A percentile compares a stretch with the other conserved stretches of the same genome.
Conservation (phyloP, 2,113 vertebrate species). For the Tyrannus savana region DNA sequence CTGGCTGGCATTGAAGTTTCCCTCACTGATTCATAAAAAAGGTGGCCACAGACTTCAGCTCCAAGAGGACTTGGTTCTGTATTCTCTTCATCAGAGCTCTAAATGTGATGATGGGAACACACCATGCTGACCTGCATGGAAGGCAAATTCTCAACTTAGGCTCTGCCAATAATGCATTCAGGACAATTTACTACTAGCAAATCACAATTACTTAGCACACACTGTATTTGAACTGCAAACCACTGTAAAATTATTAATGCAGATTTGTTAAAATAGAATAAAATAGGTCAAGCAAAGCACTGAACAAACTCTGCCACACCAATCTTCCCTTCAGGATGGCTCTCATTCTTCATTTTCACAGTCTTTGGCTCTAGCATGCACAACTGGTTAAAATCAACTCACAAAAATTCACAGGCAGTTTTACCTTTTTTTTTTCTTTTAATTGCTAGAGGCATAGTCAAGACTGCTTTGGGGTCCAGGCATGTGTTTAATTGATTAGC, state of each 20-base stretch:
- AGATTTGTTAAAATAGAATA: not conserved
- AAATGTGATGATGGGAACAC: not conserved
- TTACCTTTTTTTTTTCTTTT: not conserved
- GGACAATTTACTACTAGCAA: not conserved
- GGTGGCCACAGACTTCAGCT: not conserved
- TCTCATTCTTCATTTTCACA: not conserved
- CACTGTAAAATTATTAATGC: not conserved
- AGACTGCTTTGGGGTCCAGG: not conserved
- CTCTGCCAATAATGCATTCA: not conserved
- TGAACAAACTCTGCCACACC: not conserved
- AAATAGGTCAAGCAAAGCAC: not conserved
- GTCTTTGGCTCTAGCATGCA: not conserved
- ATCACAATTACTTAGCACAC: not conserved
- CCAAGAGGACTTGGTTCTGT: not conserved
- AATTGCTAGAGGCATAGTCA: not conserved
- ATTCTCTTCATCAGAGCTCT: not conserved
- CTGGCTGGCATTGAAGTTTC: not conserved
- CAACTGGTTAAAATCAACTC: not conserved
- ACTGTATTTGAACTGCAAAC: not conserved
- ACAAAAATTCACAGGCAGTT: not conserved
- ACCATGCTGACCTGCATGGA: not conserved
- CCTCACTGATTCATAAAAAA: not conserved
- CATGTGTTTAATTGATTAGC: not conserved
- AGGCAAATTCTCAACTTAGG: accelerated
- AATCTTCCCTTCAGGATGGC: not conserved